A percentile compares a stretch with the other conserved stretches of the same genome.
phyloP scores from a whole-genome alignment of 1,140 invertebrate genomes.

The Megalopta genalis region DNA sequence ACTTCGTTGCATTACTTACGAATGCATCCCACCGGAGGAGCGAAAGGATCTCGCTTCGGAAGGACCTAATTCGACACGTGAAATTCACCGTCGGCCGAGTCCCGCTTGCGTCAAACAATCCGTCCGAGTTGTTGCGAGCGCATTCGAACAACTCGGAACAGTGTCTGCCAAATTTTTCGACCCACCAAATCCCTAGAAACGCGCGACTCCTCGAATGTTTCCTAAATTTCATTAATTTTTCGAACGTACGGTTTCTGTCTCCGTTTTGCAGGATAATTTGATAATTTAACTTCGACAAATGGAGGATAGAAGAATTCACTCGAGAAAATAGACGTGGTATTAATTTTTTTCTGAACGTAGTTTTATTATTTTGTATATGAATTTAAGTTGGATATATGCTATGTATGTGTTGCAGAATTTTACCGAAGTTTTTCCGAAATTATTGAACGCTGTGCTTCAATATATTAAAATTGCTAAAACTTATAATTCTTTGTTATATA shows the following conservation, averaged over 20 bases:
- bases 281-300: too few species aligned
- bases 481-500: too few species aligned
- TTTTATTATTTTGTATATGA: too few species aligned
- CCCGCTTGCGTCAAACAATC: not conserved
- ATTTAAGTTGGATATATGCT: too few species aligned
- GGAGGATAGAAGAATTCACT: too few species aligned
- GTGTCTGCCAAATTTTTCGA: not conserved
- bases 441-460: too few species aligned
- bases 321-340: too few species aligned
- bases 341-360: too few species aligned
- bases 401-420: too few species aligned
- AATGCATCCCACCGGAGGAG: not conserved
- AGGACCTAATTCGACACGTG: conserved; percentile 16
- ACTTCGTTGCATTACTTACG: not conserved
- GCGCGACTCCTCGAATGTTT: not conserved
- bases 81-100: not conserved
- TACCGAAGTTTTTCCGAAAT: too few species aligned
- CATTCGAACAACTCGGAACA: not conserved
- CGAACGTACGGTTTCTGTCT: not conserved
- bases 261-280: too few species aligned
- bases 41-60: not conserved
- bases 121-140: not conserved
- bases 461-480: too few species aligned
- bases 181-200: not conserved
- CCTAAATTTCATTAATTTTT: not conserved